A percentile compares a stretch with the other conserved stretches of the same genome.
phyloP scores from a whole-genome alignment of 2,797 vertebrate genomes.

The Mionectes olivaceus region DNA sequence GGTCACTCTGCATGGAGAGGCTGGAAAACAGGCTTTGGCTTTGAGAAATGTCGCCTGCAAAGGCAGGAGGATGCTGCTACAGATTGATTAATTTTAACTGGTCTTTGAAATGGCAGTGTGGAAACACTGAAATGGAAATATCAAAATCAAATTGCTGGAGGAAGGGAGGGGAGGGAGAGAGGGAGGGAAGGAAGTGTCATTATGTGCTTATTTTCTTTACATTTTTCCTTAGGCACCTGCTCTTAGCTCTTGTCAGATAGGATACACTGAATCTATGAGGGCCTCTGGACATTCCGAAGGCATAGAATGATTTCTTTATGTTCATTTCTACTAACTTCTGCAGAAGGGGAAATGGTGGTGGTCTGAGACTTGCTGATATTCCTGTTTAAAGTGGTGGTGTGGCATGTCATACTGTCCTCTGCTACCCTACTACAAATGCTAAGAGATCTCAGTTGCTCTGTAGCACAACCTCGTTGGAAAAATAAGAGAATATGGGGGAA shows the following conservation, averaged over 20 bases:
- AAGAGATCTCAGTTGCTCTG: neutral
- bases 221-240: neutral
- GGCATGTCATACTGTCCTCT: neutral
- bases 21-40: neutral
- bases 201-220: neutral
- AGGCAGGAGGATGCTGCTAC: neutral
- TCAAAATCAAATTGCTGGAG: neutral
- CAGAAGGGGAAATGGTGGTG: neutral
- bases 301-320: neutral
- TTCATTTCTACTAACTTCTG: neutral
- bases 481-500: neutral
- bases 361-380: neutral
- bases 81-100: neutral
- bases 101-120: neutral
- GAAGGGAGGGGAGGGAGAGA: neutral
- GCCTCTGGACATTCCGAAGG: neutral
- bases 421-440: neutral
- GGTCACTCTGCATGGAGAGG: neutral
- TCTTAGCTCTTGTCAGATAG: slow-evolving; percentile 9
- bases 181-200: neutral
- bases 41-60: neutral
- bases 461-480: neutral
- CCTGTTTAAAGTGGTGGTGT: neutral
- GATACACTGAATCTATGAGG: neutral
- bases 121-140: neutral